Evolutionary conservation across 2,888 invertebrate genomes (phyloP), one percentile per base, ranked within the genome.

Genomic region (Elmis aenea): DNA sequence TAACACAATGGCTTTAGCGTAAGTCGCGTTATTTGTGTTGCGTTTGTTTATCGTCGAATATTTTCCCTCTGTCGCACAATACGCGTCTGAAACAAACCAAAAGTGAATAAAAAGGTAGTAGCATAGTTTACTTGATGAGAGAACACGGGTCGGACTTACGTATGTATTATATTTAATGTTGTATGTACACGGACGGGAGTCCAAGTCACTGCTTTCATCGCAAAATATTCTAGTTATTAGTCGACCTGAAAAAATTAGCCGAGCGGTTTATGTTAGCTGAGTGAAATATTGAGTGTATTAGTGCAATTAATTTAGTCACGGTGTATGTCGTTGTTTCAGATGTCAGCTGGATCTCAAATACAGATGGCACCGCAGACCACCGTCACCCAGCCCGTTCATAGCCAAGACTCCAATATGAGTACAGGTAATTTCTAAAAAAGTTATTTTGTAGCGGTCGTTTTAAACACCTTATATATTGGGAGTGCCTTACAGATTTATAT

Each of bases 351-450:
- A 79, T 85, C 90, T 78, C 90, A 90, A 83, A 83, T 90, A 85
- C 90, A 90, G 85, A 89, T 90, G 89, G 90, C 90, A 84, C 89
- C 90, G 75, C 89, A 90, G 81, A 84, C 87, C 72, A 85, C 86
- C 73, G 79, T 84, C 77, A 73, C 75, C 69, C 84, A 85, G 78
- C 81, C 85, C 74, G 80, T 81, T 75, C 85, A 87, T 79, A 91
- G 83, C 82, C 91, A 91, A 78, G 92, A 92, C 82, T 93, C 93
- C 76, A 93, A 93, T 81, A 89, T 92, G 86, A 93, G 92, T 82
- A 91, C 91, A 79, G 85, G 86, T 87, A 74, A 76, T 73, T 71
- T 23, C 20, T 15, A 34, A 24, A 26, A n/a, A n/a, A n/a, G n/a
- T n/a, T n/a, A n/a, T n/a, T n/a, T n/a, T 21, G 13, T 23, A 11